Evolutionary conservation across 2,888 invertebrate genomes (phyloP).

Genomic region (Neoaliturus tenellus): DNA sequence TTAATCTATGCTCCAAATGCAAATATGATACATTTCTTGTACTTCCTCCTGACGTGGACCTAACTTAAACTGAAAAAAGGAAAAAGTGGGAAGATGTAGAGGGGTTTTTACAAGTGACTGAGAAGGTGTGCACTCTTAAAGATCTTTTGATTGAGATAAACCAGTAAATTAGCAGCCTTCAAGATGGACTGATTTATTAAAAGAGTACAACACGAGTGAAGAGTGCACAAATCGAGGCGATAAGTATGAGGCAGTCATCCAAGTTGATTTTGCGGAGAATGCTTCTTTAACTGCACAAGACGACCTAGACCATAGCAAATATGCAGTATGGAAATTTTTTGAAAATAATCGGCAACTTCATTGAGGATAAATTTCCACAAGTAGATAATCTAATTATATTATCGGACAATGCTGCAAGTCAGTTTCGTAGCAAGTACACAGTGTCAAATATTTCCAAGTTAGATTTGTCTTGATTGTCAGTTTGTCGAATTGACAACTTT

Average conservation of each 20-base stretch:
- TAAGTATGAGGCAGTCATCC: neutral
- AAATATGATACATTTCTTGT: neutral
- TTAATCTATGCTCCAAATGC: neutral
- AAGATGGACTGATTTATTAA: constrained; percentile 2
- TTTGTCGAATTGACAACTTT: constrained; percentile 10
- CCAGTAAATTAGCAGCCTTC: neutral
- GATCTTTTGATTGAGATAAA: neutral
- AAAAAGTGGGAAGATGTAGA: constrained; percentile 34
- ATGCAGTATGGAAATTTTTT: constrained; percentile 20
- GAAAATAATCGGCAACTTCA: constrained; percentile 3
- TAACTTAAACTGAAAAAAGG: neutral
- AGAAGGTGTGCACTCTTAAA: neutral
- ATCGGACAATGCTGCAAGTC: constrained; percentile 29
- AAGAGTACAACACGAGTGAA: constrained; percentile 19
- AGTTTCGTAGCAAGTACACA: constrained; percentile 6
- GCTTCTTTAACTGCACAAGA: constrained; percentile 33
- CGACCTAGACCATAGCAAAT: constrained; percentile 27
- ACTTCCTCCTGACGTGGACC: neutral
- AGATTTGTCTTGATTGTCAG: neutral
- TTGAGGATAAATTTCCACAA: neutral
- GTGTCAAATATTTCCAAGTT: neutral
- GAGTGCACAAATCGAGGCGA: neutral
- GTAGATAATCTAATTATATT: constrained; percentile 17
- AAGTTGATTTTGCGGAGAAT: constrained; percentile 25
- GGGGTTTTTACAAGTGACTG: constrained; percentile 23